A percentile compares a stretch with the other conserved stretches of the same genome.
phyloP scores from a whole-genome alignment of 2,797 vertebrate genomes.

The Pseudomugil tenellus region DNA sequence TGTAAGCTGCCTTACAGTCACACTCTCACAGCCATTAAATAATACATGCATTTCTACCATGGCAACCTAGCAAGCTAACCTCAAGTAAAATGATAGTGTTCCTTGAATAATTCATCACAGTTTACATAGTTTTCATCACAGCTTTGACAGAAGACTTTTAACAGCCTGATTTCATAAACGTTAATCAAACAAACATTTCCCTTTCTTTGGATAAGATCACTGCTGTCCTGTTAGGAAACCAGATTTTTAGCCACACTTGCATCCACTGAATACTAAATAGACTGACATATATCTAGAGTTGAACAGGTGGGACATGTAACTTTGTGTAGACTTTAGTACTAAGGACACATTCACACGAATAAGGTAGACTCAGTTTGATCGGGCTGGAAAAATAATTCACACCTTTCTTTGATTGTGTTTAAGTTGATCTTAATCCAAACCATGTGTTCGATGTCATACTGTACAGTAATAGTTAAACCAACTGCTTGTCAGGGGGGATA shows the following conservation, averaged over 20 bases:
- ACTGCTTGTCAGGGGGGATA: too few species aligned
- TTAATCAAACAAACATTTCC: slow-evolving; percentile 49
- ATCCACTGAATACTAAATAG: not conserved
- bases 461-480: too few species aligned
- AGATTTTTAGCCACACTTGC: not conserved
- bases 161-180: slow-evolving; percentile 40
- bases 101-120: slow-evolving; percentile 87
- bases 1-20: slow-evolving; percentile 76
- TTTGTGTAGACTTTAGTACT: not conserved
- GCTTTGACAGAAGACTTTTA: slow-evolving; percentile 70
- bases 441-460: too few species aligned
- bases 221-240: slow-evolving; percentile 13
- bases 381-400: too few species aligned
- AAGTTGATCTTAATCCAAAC: too few species aligned
- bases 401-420: too few species aligned
- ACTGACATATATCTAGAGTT: not conserved
- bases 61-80: slow-evolving; percentile 92
- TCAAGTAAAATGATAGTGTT: slow-evolving; percentile 88
- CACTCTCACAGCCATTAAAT: slow-evolving; percentile 85
- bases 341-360: too few species aligned
- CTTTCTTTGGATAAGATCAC: slow-evolving; percentile 6
- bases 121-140: slow-evolving; percentile 79
- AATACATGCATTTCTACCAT: slow-evolving; percentile 91
- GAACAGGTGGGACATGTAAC: not conserved
- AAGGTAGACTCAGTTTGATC: too few species aligned